Evolutionary conservation across 2,888 invertebrate species (phyloP).

Genomic region (Chironomus riparius): DNA sequence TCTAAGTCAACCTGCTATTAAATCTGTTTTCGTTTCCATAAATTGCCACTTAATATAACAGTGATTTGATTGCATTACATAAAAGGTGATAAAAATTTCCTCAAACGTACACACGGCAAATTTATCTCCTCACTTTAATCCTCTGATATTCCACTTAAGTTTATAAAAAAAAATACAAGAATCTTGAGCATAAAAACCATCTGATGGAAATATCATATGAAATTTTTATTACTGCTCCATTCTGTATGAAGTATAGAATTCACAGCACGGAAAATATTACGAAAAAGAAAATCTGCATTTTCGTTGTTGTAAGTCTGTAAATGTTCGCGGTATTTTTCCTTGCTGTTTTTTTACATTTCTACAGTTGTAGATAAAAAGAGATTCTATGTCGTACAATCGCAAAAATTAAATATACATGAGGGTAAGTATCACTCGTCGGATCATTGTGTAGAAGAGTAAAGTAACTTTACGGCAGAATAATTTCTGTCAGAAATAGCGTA

Average conservation of each 20-base stretch:
- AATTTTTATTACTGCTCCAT: conserved; percentile 16
- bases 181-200: conserved; percentile 4
- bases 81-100: neutral
- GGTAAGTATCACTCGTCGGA: conserved; percentile 1
- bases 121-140: neutral
- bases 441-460: neutral
- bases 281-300: neutral
- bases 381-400: neutral
- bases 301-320: neutral
- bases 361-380: neutral
- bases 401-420: conserved; percentile 10
- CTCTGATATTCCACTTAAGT: neutral
- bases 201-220: conserved; percentile 22
- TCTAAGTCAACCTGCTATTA: too few relatives aligned
- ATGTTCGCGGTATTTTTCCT: neutral
- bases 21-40: neutral
- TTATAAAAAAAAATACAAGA: neutral
- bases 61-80: neutral
- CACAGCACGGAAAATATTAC: neutral
- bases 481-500: conserved; percentile 7
- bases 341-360: too few relatives aligned
- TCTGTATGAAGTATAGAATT: neutral
- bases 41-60: neutral
- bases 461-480: conserved; percentile 7
- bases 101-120: neutral